Percentiles rank a stretch among this genome's conserved stretches.
These are phyloP conservation scores for Lophura nycthemera DNA, from an alignment of 2,113 vertebrate species.

Conservation along the genomic window DNA sequence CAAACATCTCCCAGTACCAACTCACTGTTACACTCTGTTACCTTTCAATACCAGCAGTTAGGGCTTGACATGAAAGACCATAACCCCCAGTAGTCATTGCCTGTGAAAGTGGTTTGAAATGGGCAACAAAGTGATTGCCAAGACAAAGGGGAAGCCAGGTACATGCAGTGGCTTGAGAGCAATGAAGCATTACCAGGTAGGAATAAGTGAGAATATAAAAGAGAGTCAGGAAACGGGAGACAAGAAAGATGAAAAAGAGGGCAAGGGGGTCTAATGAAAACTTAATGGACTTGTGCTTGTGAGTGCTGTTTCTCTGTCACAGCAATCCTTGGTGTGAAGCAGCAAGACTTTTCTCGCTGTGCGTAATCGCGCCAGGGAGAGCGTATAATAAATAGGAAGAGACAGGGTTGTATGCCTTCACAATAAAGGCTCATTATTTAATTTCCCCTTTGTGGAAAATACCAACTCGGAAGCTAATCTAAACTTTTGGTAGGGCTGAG, in stretches of 20 bases:
- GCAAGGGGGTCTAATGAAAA: constrained; percentile 60
- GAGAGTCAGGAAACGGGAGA: background rate
- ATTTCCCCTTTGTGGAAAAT: background rate
- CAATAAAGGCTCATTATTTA: constrained; percentile 18
- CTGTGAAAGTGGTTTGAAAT: constrained; percentile 17
- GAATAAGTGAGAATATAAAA: constrained; percentile 52
- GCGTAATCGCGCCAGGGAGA: background rate
- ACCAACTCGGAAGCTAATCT: background rate
- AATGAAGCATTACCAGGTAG: constrained; percentile 18
- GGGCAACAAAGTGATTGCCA: constrained; percentile 6
- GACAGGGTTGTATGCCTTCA: too few relatives aligned
- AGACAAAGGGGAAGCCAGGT: background rate
- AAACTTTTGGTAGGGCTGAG: background rate
- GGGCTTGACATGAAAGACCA: background rate
- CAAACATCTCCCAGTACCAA: background rate
- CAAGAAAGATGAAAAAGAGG: constrained; percentile 67
- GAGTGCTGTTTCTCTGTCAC: constrained; percentile 38
- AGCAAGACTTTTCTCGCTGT: background rate
- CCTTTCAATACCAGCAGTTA: background rate
- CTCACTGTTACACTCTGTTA: background rate
- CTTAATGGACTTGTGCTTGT: constrained; percentile 48
- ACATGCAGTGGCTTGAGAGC: background rate
- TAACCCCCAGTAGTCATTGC: background rate
- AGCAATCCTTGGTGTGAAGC: constrained; percentile 24
- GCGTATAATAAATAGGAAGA: background rate